These are phyloP conservation scores for Acrocephalus scirpaceus DNA, from an alignment of 2,797 vertebrate genomes.

Conservation along the genomic window DNA sequence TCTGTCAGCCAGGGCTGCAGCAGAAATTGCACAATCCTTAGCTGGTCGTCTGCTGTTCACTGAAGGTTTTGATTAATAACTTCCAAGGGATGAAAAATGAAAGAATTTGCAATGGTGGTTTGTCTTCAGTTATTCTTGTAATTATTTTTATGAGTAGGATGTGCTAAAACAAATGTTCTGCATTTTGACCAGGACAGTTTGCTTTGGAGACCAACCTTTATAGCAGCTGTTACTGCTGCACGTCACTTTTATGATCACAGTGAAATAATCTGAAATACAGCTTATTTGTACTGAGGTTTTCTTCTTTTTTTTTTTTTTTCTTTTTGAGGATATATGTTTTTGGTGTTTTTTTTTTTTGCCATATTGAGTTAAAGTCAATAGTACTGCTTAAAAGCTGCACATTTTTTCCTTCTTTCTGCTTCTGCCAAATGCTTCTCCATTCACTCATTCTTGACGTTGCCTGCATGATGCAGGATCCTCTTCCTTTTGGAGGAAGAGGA, in stretches of 20 bases:
- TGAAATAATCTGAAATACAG: slow-evolving; percentile 27
- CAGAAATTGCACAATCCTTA: background rate
- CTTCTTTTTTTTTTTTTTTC: background rate
- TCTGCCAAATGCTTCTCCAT: background rate
- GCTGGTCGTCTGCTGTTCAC: background rate
- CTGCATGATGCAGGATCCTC: background rate
- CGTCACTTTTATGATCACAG: background rate
- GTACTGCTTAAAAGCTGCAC: background rate
- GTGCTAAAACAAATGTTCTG: background rate
- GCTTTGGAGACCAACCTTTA: background rate
- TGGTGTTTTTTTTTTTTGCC: background rate
- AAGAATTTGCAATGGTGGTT: background rate
- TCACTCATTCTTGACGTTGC: background rate
- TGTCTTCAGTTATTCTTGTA: background rate
- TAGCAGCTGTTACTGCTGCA: slow-evolving; percentile 8
- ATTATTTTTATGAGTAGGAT: slow-evolving; percentile 11
- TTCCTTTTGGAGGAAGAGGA: background rate
- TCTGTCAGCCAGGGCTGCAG: background rate
- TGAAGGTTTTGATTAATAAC: slow-evolving; percentile 19
- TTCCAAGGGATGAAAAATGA: background rate
- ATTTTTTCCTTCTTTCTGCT: background rate
- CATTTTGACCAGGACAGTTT: background rate
- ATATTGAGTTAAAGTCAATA: background rate
- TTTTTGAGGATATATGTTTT: background rate
- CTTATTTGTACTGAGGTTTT: background rate